Base-by-base conservation (phyloP, 2,113 vertebrate genomes). In the Mormyrus lacerda region DNA sequence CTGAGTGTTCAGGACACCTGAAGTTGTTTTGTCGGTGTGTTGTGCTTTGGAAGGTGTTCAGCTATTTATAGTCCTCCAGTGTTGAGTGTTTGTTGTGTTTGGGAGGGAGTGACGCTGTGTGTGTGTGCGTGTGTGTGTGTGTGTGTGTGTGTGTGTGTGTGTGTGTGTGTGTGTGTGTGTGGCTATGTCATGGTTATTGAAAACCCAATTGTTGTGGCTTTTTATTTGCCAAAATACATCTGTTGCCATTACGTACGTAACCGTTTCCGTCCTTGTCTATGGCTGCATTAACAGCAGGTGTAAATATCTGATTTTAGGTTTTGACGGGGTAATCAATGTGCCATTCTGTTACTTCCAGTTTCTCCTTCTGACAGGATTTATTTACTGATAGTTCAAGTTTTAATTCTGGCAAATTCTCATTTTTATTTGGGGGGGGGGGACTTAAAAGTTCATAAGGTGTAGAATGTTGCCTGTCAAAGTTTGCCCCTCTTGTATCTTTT, bases 1-100 rank as follows among this genome's bases (percentile, higher is more conserved):
- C 91, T 17, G 24, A 85, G 65, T 90, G 91, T 88, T 87, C 69
- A 88, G 88, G 85, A 79, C 76, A 65, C 73, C 84, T 39, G 88
- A 83, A 86, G 88, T 51, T 89, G 3, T 88, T 83, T 35, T 42
- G 44, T 65, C 85, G 55, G 88, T 73, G 31, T 79, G 6, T 87
- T 91, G 84, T 91, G 44, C 53, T n/a, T 51, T 87, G 50, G 27
- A 83, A 88, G 50, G 19, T 35, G 2, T 11, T 69, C 5, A 42
- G 58, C 39, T 88, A 88, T 48, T 73, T 65, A 65, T 88, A 88
- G 61, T 31, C 9, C 42, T 27, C 42, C 7, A 45, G 58, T 24
- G n/a, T 6, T 48, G 24, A 50, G 10, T 2, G 47, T 39, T 51
- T 76, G 45, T 79, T 73, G 55, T 51, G 87, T 69, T 31, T 69